A percentile compares a stretch with the other conserved stretches of the same genome.
Evolutionary conservation across 2,797 vertebrate genomes (phyloP).

Genomic region (Microtus californicus): DNA sequence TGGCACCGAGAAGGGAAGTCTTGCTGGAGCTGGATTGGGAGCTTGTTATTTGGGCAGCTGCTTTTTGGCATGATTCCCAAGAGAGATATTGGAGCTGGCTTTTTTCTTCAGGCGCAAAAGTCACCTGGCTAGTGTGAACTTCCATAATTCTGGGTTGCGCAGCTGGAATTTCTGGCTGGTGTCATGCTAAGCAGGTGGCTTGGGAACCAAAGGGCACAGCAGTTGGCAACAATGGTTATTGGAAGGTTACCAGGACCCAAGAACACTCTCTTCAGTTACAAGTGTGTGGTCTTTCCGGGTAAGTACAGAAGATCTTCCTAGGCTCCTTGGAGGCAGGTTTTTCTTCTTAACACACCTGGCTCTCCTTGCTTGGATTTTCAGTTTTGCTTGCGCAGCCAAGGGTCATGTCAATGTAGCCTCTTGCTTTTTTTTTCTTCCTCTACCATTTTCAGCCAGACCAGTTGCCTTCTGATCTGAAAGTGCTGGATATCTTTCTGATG

Average conservation of each 20-base stretch:
- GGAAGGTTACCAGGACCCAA: conserved; percentile 36
- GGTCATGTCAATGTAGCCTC: neutral
- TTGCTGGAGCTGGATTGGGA: neutral
- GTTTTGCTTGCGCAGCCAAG: neutral
- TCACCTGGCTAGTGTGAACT: conserved; percentile 49
- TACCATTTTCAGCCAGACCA: neutral
- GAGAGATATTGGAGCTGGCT: conserved; percentile 53
- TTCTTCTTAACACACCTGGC: neutral
- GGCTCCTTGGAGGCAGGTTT: neutral
- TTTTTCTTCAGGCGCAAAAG: conserved; percentile 9
- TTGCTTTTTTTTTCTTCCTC: neutral
- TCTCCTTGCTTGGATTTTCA: neutral
- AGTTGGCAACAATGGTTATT: conserved; percentile 27
- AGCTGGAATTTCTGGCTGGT: conserved; percentile 58
- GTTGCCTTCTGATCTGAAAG: neutral
- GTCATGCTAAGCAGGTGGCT: conserved; percentile 54
- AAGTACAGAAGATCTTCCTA: neutral
- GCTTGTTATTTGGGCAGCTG: conserved; percentile 68
- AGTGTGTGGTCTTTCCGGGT: neutral
- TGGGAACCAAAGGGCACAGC: conserved; percentile 40
- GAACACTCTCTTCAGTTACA: neutral
- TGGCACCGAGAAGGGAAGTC: neutral
- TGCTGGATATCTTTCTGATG: neutral
- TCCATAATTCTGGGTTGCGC: conserved; percentile 4
- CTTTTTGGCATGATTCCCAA: neutral